phyloP scores from a whole-genome alignment of 2,888 invertebrate genomes.

The Amblyjoppa proteus region DNA sequence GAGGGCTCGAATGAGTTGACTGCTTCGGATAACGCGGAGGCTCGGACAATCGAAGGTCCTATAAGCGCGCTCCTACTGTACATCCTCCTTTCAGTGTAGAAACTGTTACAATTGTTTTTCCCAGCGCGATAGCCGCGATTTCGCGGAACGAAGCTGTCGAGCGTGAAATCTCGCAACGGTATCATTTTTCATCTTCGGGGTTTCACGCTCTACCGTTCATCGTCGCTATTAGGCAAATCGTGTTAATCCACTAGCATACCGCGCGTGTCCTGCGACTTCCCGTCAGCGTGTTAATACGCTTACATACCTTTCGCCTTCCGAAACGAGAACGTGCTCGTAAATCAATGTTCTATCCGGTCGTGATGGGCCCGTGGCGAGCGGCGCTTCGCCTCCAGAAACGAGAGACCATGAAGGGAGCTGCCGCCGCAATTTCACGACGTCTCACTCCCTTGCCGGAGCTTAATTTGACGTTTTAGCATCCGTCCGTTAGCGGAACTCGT shows the following conservation, averaged over 20 bases:
- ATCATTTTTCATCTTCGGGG: neutral
- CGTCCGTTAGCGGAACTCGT: constrained; percentile 62
- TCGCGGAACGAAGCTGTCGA: neutral
- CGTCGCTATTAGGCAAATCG: constrained; percentile 73
- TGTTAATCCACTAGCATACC: constrained; percentile 57
- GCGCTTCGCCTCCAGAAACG: constrained; percentile 44
- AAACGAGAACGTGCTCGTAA: constrained; percentile 71
- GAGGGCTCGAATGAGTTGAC: too few species aligned
- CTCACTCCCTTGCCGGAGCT: constrained; percentile 61
- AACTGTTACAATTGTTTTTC: neutral
- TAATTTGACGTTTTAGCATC: constrained; percentile 69
- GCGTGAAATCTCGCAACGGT: neutral
- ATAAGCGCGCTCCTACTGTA: too few species aligned
- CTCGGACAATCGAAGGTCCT: too few species aligned
- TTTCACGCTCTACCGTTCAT: constrained; percentile 42
- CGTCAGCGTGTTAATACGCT: constrained; percentile 58
- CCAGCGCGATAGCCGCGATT: neutral
- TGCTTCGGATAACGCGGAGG: too few species aligned
- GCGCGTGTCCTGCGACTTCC: constrained; percentile 28
- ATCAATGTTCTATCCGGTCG: constrained; percentile 77
- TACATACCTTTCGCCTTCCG: constrained; percentile 36
- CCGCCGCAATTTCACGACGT: constrained; percentile 56
- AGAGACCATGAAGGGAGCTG: constrained; percentile 32
- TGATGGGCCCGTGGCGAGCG: constrained; percentile 61
- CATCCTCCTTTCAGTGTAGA: neutral